These are phyloP conservation scores for Sepioteuthis lessoniana DNA, from an alignment of 2,888 invertebrate species.

Conservation along the genomic window DNA sequence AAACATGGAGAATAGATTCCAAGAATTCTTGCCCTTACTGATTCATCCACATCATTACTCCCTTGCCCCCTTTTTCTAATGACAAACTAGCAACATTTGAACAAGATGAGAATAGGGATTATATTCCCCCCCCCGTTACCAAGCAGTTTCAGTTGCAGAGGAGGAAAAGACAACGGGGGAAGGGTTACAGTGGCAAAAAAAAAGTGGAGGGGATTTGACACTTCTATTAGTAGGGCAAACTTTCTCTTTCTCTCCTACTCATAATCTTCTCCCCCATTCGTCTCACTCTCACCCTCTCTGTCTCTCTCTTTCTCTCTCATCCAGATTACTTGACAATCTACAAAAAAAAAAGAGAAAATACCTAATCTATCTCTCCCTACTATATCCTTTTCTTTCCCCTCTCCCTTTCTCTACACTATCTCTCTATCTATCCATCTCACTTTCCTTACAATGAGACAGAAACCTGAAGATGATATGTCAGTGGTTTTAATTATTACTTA, in stretches of 20 bases:
- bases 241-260: background rate
- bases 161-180: background rate
- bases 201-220: background rate
- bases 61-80: background rate
- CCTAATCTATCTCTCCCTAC: too few relatives aligned
- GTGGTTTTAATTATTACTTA: too few relatives aligned
- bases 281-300: too few relatives aligned
- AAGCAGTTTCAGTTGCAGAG: background rate
- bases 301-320: too few relatives aligned
- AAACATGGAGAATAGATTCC: constrained; percentile 21
- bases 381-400: too few relatives aligned
- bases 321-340: too few relatives aligned
- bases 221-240: background rate
- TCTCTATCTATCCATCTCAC: too few relatives aligned
- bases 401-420: too few relatives aligned
- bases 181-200: background rate
- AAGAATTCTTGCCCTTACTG: background rate
- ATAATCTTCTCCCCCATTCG: too few relatives aligned
- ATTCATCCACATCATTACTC: background rate
- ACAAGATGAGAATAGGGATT: background rate
- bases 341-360: too few relatives aligned
- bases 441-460: too few relatives aligned
- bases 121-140: background rate
- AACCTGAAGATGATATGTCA: too few relatives aligned
- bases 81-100: background rate